phyloP scores from a whole-genome alignment of 2,113 vertebrate genomes.

The Pipa parva region DNA sequence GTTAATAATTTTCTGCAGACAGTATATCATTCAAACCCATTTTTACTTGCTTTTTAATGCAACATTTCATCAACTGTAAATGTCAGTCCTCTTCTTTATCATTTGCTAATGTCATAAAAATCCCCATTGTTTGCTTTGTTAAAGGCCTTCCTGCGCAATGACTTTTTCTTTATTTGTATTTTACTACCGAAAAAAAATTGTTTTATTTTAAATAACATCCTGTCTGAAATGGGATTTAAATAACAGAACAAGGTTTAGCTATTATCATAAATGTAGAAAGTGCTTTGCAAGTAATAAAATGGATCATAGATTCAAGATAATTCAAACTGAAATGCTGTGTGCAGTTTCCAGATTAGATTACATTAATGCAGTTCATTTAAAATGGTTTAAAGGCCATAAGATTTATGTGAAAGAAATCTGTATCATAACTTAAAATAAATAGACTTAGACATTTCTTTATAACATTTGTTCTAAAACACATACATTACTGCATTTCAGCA shows the following conservation, averaged over 20 bases:
- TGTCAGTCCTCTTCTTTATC: slow-evolving; percentile 77
- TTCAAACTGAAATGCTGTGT: slow-evolving; percentile 81
- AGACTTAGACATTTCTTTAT: slow-evolving; percentile 79
- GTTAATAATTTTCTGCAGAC: slow-evolving; percentile 27
- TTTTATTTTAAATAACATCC: slow-evolving; percentile 64
- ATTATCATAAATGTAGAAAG: slow-evolving; percentile 76
- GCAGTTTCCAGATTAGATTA: slow-evolving; percentile 78
- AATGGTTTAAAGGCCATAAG: slow-evolving; percentile 78
- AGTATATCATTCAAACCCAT: slow-evolving; percentile 41
- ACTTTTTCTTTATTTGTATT: slow-evolving; percentile 75
- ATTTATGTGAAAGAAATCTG: slow-evolving; percentile 71
- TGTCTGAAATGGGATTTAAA: slow-evolving; percentile 74
- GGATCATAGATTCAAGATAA: slow-evolving; percentile 77
- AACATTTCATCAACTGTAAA: slow-evolving; percentile 80
- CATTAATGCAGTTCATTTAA: slow-evolving; percentile 76
- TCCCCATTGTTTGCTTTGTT: slow-evolving; percentile 72
- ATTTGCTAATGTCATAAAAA: slow-evolving; percentile 79
- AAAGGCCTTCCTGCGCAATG: slow-evolving; percentile 69
- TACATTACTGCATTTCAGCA: slow-evolving; percentile 69
- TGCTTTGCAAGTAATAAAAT: slow-evolving; percentile 78
- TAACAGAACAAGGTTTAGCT: slow-evolving; percentile 71
- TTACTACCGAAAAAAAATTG: slow-evolving; percentile 60
- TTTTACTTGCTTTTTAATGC: slow-evolving; percentile 69
- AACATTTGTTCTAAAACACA: slow-evolving; percentile 74
- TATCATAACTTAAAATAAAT: slow-evolving; percentile 80